phyloP scores from a whole-genome alignment of 2,797 vertebrate species.

The Karalla daura region DNA sequence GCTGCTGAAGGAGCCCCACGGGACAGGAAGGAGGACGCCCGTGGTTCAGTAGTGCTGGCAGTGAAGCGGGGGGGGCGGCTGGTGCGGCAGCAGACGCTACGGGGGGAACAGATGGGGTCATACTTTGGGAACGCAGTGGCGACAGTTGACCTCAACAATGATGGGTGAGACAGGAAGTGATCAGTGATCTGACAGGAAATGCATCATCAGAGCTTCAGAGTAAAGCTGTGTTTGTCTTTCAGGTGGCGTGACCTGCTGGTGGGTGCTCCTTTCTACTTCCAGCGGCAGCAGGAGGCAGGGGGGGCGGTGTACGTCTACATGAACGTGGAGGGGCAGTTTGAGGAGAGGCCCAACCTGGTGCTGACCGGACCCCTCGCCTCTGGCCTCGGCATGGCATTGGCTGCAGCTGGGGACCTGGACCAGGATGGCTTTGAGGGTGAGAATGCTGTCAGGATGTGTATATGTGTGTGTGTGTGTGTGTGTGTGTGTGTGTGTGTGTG shows the following conservation, averaged over 20 bases:
- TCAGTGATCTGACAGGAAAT: no score
- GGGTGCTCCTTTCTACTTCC: slow-evolving; percentile 92
- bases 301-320: slow-evolving; percentile 91
- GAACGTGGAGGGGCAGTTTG: slow-evolving; percentile 85
- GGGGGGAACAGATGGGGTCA: slow-evolving; percentile 90
- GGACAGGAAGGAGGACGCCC: slow-evolving; percentile 74
- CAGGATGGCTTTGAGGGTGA: slow-evolving; percentile 94
- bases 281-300: slow-evolving; percentile 83
- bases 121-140: slow-evolving; percentile 92
- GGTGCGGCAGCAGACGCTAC: slow-evolving; percentile 63
- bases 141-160: slow-evolving; percentile 89
- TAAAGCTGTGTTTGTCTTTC: no score
- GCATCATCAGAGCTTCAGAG: no score
- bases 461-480: no score
- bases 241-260: slow-evolving; percentile 92
- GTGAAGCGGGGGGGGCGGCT: slow-evolving; percentile 25
- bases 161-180: slow-evolving; percentile 81
- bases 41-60: slow-evolving; percentile 86
- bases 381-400: slow-evolving; percentile 87
- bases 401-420: slow-evolving; percentile 89
- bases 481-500: no score
- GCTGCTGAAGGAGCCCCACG: slow-evolving; percentile 89
- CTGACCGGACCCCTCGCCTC: slow-evolving; percentile 85
- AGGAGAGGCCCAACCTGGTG: slow-evolving; percentile 58
- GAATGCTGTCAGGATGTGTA: neutral